Evolutionary conservation across 1,140 invertebrate species (phyloP), one percentile per base, ranked within the genome.

Genomic region (Bombus balteatus): DNA sequence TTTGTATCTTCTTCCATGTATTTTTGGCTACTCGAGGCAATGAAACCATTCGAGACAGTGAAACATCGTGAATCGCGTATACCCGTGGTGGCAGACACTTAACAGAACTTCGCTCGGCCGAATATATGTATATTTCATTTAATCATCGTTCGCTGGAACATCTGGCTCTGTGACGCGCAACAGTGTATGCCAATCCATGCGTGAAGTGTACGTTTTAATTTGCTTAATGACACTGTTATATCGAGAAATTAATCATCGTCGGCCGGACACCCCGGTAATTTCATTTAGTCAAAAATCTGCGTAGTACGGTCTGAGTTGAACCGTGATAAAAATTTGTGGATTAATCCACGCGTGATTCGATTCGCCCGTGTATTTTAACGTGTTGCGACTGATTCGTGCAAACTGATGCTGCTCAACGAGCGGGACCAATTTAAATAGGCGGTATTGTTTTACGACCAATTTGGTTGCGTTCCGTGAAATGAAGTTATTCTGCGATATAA

Each of bases 81-180:
- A 77, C 25, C 59, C 77, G 73, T 83, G 59, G 32, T 83, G 72
- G 25, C 43, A 77, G 3, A 22, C 34, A 22, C 73, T 77, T 77
- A 18, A 83, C 25, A 41, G 28, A 75, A 47, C 28, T 37, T 43
- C 53, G 12, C 22, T 37, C 9, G 9, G 12, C 3, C 4, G 2
- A 75, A n/a, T 62, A 62, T 62, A 62, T 28, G 8, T n/a, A 34
- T 74, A 28, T 74, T 47, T 47, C 72, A 47, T 75, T 53, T 66
- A 66, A 75, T 77, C 81, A 47, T 83, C 65, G 28, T 77, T 37
- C 34, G 62, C 34, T n/a, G 81, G 25, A 77, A 83, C 59, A 76
- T 83, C 62, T 77, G 81, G 43, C 28, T 15, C 53, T 25, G 15
- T 34, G 41, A 8, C 8, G 57, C 39, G 32, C n/a, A 32, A 47